Base-by-base conservation (phyloP, 2,113 vertebrate genomes). In the Limanda limanda region DNA sequence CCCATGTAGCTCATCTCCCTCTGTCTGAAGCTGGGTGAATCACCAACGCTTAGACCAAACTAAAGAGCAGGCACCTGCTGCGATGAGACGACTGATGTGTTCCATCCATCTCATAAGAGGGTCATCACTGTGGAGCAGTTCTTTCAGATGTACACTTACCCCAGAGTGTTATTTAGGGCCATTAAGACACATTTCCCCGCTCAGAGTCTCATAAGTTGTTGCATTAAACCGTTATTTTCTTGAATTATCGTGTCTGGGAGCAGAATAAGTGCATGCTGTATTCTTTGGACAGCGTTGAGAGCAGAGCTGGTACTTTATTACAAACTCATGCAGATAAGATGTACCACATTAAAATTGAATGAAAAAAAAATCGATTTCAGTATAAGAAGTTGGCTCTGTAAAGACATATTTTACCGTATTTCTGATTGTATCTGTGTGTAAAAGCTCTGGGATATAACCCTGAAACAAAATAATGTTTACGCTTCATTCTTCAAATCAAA, bases 211-310 rank as follows among this genome's bases (percentile, higher is more conserved):
- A 63, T 70, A 57, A 59, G 20, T 15, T 71, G 15, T 9, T 55
- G 45, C 57, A 68, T 79, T 74, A 66, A 65, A 71, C 35, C 9
- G 3, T 24, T 60, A 12, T 47, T 47, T 52, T 67, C 45, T 40
- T 80, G 59, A 79, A 27, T 83, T 48, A 78, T 73, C 15, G 0
- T 13, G 47, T 67, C 55, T 68, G 40, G 37, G 47, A 62, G 15
- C 0, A 25, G 56, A 52, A 62, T 70, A 54, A 76, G 63, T 62
- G 55, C 25, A 23, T 8, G 3, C 17, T 67, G 60, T 81, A 79
- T 75, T 67, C 42, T 56, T 71, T 88, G 71, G 87, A 79, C 31
- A 20, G 18, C 15, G 52, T 40, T 54, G 18, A 74, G 51, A 88
- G 59, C 40, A 42, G 6, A 68, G 45, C 56, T 20, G 62, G 71